Evolutionary conservation across 2,888 invertebrate species (phyloP).

Genomic region (Lissonota sp.): DNA sequence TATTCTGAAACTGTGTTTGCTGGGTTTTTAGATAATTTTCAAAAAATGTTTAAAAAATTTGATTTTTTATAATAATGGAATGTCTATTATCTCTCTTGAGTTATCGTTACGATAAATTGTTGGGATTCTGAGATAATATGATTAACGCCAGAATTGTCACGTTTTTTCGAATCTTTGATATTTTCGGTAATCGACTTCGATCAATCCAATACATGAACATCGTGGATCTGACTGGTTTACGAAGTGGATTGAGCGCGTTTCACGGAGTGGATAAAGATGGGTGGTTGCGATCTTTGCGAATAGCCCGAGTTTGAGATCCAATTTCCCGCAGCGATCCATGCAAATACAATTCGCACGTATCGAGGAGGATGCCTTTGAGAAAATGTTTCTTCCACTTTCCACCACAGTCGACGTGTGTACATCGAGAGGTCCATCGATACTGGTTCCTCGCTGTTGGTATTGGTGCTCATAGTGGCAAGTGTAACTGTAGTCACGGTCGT

Average conservation of each 20-base stretch:
- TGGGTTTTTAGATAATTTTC: no score
- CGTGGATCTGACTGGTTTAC: no score
- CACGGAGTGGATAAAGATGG: slow-evolving; percentile 26
- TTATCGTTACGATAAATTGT: no score
- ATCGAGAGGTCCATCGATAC: no score
- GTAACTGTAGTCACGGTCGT: background rate
- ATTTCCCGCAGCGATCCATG: slow-evolving; percentile 76
- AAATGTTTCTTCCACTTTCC: slow-evolving; percentile 25
- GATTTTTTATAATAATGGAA: background rate
- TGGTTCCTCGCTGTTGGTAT: background rate
- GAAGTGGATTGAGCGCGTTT: background rate
- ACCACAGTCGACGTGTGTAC: background rate
- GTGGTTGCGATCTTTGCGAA: slow-evolving; percentile 29
- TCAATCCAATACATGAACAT: no score
- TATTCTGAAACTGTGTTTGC: no score
- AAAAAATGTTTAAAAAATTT: background rate
- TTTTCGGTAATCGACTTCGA: no score
- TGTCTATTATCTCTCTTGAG: no score
- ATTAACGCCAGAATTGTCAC: no score
- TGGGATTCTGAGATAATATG: no score
- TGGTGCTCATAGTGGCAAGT: slow-evolving; percentile 19
- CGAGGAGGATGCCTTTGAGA: slow-evolving; percentile 62
- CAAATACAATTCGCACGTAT: slow-evolving; percentile 71
- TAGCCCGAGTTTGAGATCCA: slow-evolving; percentile 69
- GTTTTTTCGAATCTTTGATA: no score